Base-by-base conservation (phyloP, 1,140 invertebrate species). In the Ylistrum balloti region DNA sequence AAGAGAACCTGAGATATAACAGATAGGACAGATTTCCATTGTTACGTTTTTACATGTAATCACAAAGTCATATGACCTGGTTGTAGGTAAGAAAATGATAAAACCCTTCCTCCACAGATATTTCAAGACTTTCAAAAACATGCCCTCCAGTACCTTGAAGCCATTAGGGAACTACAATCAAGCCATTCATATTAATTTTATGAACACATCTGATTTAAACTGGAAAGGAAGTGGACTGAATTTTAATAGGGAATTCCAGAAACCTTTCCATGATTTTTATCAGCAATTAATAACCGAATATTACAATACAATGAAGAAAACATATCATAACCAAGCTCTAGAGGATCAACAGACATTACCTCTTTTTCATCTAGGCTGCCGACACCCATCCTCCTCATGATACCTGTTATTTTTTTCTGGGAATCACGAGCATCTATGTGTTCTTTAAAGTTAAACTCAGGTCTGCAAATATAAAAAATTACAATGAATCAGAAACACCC, bases 381-480 rank as follows among this genome's bases (percentile, higher is more conserved):
- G 11, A 86, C 89, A 86, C 56, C 85, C 85, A 89, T 86, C 86
- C 90, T 90, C 88, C 90, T 92, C 20, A 92, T 90, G 32, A 87
- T 89, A 56, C 89, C 88, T 48, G 91, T 88, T 33, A 91, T 89
- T 89, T 89, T 89, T 92, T 92, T 89, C 33, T 88, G 89, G 20
- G 32, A 89, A 74, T 48, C 74, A 41, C 85, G 34, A 34, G 33
- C 97, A 96, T 96, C 56, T 87, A 97, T 95, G 87, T 96, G 95
- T 85, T 96, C 96, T 85, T 94, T 93, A 94, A 96, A 96, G 92
- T 93, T 94, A 85, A 94, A 94, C 45, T 96, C 95, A 90, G 96
- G 96, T 90, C 96, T 96, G 93, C 2, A 93, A 94, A 88, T 56
- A 86, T 92, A 88, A 85, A 33, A 87, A 89, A 89, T n/a, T n/a